Evolutionary conservation across 2,113 vertebrate species (phyloP).

Genomic region (Montifringilla adamsi): DNA sequence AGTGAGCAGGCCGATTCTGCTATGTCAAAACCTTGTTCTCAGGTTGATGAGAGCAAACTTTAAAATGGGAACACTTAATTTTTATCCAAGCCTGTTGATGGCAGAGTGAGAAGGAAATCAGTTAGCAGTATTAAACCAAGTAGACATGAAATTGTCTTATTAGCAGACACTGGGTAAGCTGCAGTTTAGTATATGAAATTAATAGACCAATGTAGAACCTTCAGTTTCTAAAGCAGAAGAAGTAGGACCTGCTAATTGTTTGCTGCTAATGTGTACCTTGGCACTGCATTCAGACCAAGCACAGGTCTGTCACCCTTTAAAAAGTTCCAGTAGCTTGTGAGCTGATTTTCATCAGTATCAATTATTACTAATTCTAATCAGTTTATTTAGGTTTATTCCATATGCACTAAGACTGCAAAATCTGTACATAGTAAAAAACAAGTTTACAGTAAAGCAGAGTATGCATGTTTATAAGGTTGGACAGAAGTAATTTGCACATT

Average conservation of each 20-base stretch:
- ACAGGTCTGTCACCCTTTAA: background rate
- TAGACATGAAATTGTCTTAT: background rate
- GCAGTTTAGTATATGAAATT: background rate
- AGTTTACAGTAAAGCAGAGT: background rate
- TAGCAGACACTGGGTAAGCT: background rate
- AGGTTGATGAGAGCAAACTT: background rate
- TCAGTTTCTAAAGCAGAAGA: background rate
- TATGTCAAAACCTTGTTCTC: background rate
- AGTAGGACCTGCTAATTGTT: background rate
- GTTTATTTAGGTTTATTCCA: background rate
- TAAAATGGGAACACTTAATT: background rate
- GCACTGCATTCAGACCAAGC: background rate
- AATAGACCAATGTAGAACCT: background rate
- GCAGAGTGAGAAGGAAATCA: background rate
- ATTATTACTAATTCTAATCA: background rate
- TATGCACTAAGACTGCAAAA: background rate
- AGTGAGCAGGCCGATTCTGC: background rate
- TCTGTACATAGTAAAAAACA: background rate
- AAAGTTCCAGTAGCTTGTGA: background rate
- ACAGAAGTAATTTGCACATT: background rate
- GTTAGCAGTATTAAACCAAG: background rate
- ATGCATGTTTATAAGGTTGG: fast-evolving
- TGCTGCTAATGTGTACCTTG: background rate
- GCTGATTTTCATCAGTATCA: background rate
- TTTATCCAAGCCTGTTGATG: background rate